Conservation (phyloP, 2,113 vertebrate genomes). For the Oxygymnocypris stewartii region DNA sequence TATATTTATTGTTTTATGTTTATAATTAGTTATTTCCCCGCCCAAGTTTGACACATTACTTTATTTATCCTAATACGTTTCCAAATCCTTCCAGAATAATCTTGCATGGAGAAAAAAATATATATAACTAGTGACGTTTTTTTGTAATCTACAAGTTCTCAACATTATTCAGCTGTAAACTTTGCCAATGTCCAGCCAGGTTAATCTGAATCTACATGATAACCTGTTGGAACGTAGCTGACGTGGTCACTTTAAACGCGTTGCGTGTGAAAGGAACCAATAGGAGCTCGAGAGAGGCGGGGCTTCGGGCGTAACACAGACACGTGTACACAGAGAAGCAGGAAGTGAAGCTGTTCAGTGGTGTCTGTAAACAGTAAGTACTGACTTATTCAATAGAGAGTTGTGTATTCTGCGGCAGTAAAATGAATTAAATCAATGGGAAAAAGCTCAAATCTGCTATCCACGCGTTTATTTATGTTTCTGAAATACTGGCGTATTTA, state of each 20-base stretch:
- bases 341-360: constrained; percentile 73
- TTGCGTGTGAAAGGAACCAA: constrained; percentile 45
- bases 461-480: not conserved
- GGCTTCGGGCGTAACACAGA: constrained; percentile 53
- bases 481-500: not conserved
- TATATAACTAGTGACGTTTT: too few relatives aligned
- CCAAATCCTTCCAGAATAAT: not conserved
- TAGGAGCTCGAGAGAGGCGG: constrained; percentile 59
- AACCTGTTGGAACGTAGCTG: not conserved
- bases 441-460: not conserved
- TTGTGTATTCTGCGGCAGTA: not conserved
- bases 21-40: too few relatives aligned
- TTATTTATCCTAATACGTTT: not conserved
- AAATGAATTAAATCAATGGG: constrained; percentile 12
- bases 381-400: not conserved
- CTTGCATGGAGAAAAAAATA: too few relatives aligned
- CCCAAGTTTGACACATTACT: too few relatives aligned
- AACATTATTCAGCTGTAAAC: too few relatives aligned
- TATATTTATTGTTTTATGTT: too few relatives aligned
- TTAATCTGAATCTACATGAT: not conserved
- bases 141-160: too few relatives aligned
- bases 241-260: not conserved
- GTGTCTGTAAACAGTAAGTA: constrained; percentile 64
- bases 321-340: constrained; percentile 76
- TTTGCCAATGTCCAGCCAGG: too few relatives aligned